phyloP scores from a whole-genome alignment of 2,888 invertebrate genomes.

The Augiades crinisus region DNA sequence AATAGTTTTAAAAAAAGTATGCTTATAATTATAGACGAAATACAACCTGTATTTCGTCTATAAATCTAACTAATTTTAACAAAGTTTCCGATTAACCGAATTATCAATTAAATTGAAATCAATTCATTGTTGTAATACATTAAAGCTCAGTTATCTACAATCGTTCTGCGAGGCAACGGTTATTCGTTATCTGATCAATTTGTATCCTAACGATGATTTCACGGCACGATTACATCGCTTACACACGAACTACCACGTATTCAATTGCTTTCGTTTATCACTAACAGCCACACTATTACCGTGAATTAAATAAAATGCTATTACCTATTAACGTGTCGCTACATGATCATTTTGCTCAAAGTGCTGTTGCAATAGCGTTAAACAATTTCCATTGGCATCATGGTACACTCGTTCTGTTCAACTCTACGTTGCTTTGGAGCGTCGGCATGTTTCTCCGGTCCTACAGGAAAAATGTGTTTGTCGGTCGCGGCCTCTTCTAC shows the following conservation, averaged over 20 bases:
- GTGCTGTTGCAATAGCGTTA: slow-evolving; percentile 53
- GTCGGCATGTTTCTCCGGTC: slow-evolving; percentile 47
- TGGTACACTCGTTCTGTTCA: slow-evolving; percentile 55
- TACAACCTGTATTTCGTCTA: no score
- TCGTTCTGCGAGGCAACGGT: slow-evolving; percentile 27
- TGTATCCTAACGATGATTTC: slow-evolving; percentile 33
- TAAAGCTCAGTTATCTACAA: slow-evolving; percentile 19
- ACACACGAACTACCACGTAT: slow-evolving; percentile 26
- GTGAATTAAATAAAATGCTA: slow-evolving; percentile 4
- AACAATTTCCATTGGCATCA: slow-evolving; percentile 57
- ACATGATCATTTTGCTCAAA: slow-evolving; percentile 38
- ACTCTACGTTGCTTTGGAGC: slow-evolving; percentile 46
- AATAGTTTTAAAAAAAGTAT: no score
- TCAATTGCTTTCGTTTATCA: slow-evolving; percentile 29
- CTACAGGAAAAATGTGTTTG: slow-evolving; percentile 48
- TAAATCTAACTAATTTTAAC: no score
- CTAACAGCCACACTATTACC: slow-evolving; percentile 28
- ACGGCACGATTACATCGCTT: slow-evolving; percentile 26
- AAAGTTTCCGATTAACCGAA: no score
- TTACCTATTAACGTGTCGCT: slow-evolving; percentile 6
- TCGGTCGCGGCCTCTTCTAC: slow-evolving; percentile 42
- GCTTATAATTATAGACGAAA: no score
- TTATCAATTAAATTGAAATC: neutral
- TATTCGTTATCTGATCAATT: slow-evolving; percentile 31
- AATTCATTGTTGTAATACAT: neutral